Evolutionary conservation across 2,113 vertebrate genomes (phyloP).

Genomic region (Dermatemys mawii): DNA sequence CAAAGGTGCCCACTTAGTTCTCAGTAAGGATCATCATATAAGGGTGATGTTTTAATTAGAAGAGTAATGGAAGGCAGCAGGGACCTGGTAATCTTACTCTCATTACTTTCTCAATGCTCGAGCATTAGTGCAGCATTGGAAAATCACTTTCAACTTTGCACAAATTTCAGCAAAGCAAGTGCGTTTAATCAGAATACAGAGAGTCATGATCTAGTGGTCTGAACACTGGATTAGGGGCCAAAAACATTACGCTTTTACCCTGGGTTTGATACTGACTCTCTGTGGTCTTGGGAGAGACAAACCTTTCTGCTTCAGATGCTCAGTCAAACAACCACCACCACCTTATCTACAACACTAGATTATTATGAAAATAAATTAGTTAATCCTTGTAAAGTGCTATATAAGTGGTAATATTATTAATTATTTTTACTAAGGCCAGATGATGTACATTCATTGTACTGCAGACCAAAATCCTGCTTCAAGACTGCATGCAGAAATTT

Average conservation of each 20-base stretch:
- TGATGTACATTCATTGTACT: neutral
- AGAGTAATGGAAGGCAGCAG: neutral
- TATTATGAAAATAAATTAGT: neutral
- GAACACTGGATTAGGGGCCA: neutral
- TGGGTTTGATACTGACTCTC: neutral
- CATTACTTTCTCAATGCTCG: neutral
- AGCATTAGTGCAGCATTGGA: rapidly evolving
- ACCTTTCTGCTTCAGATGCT: neutral
- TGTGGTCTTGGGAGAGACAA: neutral
- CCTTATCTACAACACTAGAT: neutral
- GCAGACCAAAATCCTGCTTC: neutral
- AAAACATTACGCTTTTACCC: neutral
- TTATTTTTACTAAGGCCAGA: neutral
- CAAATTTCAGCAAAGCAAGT: neutral
- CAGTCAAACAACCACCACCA: neutral
- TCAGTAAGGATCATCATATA: conserved; percentile 61
- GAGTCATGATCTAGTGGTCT: neutral
- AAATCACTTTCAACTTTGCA: neutral
- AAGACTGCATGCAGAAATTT: neutral
- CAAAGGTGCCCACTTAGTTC: conserved; percentile 68
- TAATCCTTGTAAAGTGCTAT: neutral
- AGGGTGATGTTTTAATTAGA: conserved; percentile 31
- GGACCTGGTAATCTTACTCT: neutral
- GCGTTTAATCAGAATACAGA: neutral
- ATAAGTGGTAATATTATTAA: neutral